Evolutionary conservation across 2,797 vertebrate genomes (phyloP), one percentile per base, ranked within the genome.

Genomic region (Synaphobranchus kaupii): DNA sequence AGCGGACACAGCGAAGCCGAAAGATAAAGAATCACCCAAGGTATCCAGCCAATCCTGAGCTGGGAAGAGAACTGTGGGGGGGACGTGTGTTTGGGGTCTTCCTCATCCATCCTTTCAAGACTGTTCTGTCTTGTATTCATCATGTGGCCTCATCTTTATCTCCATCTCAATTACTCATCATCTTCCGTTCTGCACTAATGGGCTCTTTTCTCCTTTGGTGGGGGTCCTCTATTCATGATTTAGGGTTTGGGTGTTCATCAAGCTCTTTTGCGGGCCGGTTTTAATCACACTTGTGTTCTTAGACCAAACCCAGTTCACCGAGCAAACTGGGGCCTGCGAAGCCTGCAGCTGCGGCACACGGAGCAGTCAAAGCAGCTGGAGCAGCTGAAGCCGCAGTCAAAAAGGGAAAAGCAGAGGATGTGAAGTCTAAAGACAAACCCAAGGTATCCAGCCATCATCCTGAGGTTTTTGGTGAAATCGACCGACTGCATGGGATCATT

Each of bases 11-110:
- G 58, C 87, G 84, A 89, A 89, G 88, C 85, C 91, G n/a, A 92
- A 90, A 91, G 91, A 90, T 31, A 92, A 90, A 91, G 91, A 90
- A 68, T 73, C n/a, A 1, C 85, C 90, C 86, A 91, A 96, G 94
- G 94, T 95, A 95, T 68, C 63, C n/a, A 28, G 63, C 63, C 63
- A 63, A 63, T 22, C 60, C 60, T 22, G 20, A 22, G 22, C 60
- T 22, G 60, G 60, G 5, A 7, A 22, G 60, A 63, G 60, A 63
- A 25, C 60, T 63, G 22, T 25, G 20, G 6, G 6, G 20, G 6
- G 6, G 17, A 63, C 60, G 20, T 63, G 25, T 22, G 22, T 63
- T 63, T n/a, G 15, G 22, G 60, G 60, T 63, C 60, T 63, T 63
- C 22, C 52, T 5, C 17, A 63, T 63, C 68, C 68, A 22, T n/a